Evolutionary conservation across 2,113 vertebrate genomes (phyloP).

Genomic region (Ifrita kowaldi): DNA sequence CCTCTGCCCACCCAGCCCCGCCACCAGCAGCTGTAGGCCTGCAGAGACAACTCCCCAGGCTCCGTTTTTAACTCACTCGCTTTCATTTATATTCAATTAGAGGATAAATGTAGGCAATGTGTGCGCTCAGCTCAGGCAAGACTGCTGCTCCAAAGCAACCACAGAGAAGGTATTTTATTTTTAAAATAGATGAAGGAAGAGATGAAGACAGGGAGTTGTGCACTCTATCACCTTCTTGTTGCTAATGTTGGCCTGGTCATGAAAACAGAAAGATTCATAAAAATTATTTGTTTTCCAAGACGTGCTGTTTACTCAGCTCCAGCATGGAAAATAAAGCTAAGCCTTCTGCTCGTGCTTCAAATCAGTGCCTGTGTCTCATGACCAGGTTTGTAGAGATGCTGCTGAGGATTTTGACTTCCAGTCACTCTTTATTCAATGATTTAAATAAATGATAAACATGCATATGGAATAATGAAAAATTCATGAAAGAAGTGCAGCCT

Average conservation of each 20-base stretch:
- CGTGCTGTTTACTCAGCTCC: neutral
- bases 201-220: neutral
- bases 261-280: neutral
- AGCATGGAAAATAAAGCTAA: neutral
- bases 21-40: neutral
- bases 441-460: neutral
- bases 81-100: conserved; percentile 48
- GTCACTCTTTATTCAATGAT: neutral
- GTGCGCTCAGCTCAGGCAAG: neutral
- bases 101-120: neutral
- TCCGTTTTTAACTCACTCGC: neutral
- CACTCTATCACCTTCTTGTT: neutral
- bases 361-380: neutral
- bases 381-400: neutral
- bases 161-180: neutral
- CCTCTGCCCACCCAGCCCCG: neutral
- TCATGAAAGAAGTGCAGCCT: neutral
- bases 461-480: neutral
- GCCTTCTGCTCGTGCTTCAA: neutral
- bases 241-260: neutral
- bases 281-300: neutral
- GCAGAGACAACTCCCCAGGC: neutral
- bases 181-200: neutral
- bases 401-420: neutral
- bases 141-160: neutral